These are phyloP conservation scores for Coregonus ussuriensis DNA, from an alignment of 2,797 vertebrate genomes.

Conservation along the genomic window DNA sequence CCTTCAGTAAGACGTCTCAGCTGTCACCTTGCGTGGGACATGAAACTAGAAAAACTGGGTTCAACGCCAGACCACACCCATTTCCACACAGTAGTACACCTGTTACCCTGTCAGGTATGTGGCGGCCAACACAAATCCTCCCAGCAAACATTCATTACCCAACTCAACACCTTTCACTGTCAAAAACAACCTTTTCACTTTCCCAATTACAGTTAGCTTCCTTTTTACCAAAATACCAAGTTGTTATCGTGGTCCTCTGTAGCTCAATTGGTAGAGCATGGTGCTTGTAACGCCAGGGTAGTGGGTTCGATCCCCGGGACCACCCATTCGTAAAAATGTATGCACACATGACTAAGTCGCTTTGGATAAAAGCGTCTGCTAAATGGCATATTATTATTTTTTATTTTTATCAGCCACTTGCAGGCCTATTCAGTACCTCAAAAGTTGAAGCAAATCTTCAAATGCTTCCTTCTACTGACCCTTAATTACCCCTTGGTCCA, in stretches of 20 bases:
- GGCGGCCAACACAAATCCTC: conserved; percentile 7
- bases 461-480: background rate
- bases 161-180: background rate
- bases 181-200: background rate
- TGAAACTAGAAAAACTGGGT: conserved; percentile 70
- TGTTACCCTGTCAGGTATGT: background rate
- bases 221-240: background rate
- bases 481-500: background rate
- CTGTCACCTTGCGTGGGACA: conserved; percentile 8
- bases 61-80: conserved; percentile 54
- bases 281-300: no score
- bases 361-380: no score
- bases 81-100: conserved; percentile 6
- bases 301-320: no score
- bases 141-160: conserved; percentile 1
- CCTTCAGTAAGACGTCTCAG: background rate
- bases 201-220: background rate
- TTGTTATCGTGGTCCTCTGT: no score
- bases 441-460: background rate
- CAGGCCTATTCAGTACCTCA: background rate
- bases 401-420: background rate
- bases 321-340: no score
- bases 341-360: no score
- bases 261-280: no score
- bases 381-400: no score